Conservation (phyloP, 1,140 invertebrate genomes). For the Tyrophagus putrescentiae region DNA sequence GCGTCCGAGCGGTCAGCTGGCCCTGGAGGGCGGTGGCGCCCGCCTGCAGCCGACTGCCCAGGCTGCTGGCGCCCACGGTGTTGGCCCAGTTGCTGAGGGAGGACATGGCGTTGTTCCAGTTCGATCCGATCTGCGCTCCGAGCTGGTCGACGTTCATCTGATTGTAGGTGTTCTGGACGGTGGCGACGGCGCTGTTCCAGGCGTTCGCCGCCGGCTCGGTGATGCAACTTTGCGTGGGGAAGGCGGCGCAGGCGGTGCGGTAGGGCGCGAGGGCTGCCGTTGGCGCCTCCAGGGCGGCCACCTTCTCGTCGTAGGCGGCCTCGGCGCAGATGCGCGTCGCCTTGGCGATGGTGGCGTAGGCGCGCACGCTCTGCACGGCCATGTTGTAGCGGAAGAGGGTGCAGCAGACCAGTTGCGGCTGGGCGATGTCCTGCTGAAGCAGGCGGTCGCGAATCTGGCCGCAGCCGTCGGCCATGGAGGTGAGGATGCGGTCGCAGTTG, state of each 20-base stretch:
- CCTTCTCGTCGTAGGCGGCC: neutral
- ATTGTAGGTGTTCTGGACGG: slow-evolving; percentile 45
- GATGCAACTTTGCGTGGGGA: slow-evolving; percentile 6
- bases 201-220: neutral
- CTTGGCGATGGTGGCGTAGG: neutral
- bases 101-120: slow-evolving; percentile 3
- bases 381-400: neutral
- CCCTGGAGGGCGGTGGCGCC: neutral
- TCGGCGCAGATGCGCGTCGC: slow-evolving; percentile 2
- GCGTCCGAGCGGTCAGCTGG: neutral
- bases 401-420: neutral
- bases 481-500: neutral
- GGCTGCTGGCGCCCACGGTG: neutral
- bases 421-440: neutral
- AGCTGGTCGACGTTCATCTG: slow-evolving; percentile 5
- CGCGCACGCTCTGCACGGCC: neutral
- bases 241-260: neutral
- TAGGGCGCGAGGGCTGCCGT: neutral
- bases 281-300: neutral
- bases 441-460: neutral
- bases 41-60: neutral
- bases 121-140: neutral
- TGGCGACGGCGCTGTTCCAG: slow-evolving; percentile 68
- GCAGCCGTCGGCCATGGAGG: slow-evolving; percentile 1
- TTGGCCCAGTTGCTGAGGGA: neutral